Base-by-base conservation (phyloP, 2,797 vertebrate genomes). In the Hippoglossus hippoglossus region DNA sequence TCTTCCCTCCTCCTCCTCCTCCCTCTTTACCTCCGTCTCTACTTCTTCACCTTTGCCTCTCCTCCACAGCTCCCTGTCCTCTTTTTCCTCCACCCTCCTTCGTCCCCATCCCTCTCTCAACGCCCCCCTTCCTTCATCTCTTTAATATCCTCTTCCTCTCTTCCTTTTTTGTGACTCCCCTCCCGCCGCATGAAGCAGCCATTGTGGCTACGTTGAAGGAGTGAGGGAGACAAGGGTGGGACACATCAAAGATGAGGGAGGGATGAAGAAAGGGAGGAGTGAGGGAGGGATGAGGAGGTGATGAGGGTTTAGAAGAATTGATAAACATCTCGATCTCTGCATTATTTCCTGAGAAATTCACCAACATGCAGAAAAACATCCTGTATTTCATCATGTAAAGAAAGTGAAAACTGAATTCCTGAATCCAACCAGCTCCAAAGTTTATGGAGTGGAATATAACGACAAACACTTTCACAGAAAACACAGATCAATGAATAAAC, bases 131-230 rank as follows among this genome's bases (percentile, higher is more conserved):
- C 26, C 70, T 67, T 62, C 41, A 34, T 68, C 49, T 44, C 63
- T 56, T 63, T 36, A 61, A 54, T 63, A 71, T 62, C 54, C 50
- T 58, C 53, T 39, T 64, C 54, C 39, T 60, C 46, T 26, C 47
- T 22, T 67, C 19, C 46, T 59, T 62, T 26, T 21, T 21, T 64
- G 39, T 1, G 22, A 21, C 46, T 7, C 54, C 47, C 13, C 28
- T 5, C 50, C 39, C 25, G n/a, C 21, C 0, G n/a, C 66, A 66
- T 82, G 62, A 82, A 83, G 72, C 77, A 77, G 68, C 71, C 77
- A 80, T 66, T 82, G 79, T 83, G 65, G 18, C 15, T 5, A 19
- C 5, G 15, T 44, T 55, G 63, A 24, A 55, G 34, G n/a, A 55
- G 44, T 44, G 79, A 64, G n/a, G 47, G 44, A 22, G 21, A 52